phyloP scores from a whole-genome alignment of 2,113 vertebrate genomes.

The Saimiri boliviensis region DNA sequence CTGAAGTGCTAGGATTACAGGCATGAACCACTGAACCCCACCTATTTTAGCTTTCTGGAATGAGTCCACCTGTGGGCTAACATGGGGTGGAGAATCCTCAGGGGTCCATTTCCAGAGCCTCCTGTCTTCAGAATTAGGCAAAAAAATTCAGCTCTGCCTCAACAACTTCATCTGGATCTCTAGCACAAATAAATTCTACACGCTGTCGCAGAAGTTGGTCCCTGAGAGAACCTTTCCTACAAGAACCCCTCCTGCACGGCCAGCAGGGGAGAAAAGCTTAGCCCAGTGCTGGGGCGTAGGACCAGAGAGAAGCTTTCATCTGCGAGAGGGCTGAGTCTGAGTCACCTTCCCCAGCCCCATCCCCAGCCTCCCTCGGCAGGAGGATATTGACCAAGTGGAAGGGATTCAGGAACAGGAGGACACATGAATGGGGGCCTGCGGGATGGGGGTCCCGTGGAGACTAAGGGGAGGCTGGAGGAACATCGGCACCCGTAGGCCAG shows the following conservation, averaged over 20 bases:
- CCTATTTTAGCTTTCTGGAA: neutral
- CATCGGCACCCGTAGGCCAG: neutral
- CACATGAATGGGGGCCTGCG: rapidly evolving
- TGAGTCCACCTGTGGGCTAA: neutral
- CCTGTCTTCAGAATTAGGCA: neutral
- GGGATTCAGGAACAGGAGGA: neutral
- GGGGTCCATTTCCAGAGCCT: neutral
- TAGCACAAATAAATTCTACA: neutral
- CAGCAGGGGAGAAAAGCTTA: neutral
- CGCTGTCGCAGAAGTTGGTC: too few relatives aligned
- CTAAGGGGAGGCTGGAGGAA: neutral
- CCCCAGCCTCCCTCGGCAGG: rapidly evolving
- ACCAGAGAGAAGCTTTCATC: neutral
- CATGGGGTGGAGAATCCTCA: neutral
- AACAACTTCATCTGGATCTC: neutral
- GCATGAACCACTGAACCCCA: neutral
- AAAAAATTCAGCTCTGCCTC: neutral
- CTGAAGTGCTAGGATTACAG: neutral
- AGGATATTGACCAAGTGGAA: neutral
- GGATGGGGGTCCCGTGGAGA: rapidly evolving
- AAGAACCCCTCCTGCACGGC: too few relatives aligned
- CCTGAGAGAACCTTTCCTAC: neutral
- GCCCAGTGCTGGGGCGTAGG: neutral
- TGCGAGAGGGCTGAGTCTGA: neutral
- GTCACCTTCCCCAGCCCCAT: neutral